phyloP scores from a whole-genome alignment of 92 coral and sea anemone species.

The Actinernus sp. region DNA sequence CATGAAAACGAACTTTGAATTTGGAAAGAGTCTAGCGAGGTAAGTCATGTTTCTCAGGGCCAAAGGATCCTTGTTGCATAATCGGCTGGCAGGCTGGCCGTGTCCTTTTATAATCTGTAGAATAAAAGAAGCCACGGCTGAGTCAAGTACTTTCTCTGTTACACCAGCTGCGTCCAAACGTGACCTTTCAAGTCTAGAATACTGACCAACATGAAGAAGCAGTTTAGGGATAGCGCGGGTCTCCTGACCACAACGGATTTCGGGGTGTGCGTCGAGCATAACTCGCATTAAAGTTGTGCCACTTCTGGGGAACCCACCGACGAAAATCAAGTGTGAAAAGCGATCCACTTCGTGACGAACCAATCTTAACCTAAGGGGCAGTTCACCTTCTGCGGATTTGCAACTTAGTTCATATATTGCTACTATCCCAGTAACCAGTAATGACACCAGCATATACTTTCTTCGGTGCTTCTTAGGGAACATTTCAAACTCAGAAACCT shows the following conservation, averaged over 20 bases:
- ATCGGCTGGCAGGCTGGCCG: slow-evolving; percentile 66
- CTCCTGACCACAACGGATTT: slow-evolving; percentile 96
- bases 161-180: slow-evolving; percentile 92
- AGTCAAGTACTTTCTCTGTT: slow-evolving; percentile 62
- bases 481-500: no score
- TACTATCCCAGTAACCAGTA: no score
- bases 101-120: slow-evolving; percentile 75
- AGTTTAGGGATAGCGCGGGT: slow-evolving; percentile 91
- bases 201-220: slow-evolving; percentile 60
- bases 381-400: no score
- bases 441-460: no score
- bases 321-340: slow-evolving; percentile 86
- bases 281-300: slow-evolving; percentile 99
- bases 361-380: no score
- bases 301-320: slow-evolving; percentile 97
- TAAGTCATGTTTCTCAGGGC: slow-evolving; percentile 83
- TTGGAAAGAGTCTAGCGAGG: slow-evolving; percentile 85
- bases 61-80: slow-evolving; percentile 93
- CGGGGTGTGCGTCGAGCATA: slow-evolving; percentile 91
- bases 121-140: slow-evolving; percentile 84
- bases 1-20: slow-evolving; percentile 86
- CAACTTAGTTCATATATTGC: no score
- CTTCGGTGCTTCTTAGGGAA: no score
- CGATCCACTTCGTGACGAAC: no score
- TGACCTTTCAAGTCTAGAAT: slow-evolving; percentile 38